A percentile compares a stretch with the other conserved stretches of the same genome.
Conservation (phyloP, 2,113 vertebrate genomes). For the Crotalus tigris region DNA sequence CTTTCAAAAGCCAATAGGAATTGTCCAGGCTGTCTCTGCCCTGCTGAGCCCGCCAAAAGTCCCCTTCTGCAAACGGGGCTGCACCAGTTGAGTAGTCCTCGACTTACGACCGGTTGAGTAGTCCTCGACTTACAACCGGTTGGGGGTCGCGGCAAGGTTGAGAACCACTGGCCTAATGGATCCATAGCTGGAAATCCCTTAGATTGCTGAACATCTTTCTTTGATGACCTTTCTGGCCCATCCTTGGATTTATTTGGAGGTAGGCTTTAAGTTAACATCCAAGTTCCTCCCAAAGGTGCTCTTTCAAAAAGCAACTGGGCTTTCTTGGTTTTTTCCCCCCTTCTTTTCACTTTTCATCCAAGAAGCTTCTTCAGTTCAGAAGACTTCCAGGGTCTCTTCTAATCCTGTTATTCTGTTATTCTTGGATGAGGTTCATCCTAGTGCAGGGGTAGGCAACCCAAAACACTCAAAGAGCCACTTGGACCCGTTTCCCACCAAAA, state of each 20-base stretch:
- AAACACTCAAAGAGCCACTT: too few species aligned
- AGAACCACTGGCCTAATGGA: not conserved
- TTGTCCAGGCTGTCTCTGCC: too few species aligned
- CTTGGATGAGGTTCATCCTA: not conserved
- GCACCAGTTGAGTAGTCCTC: too few species aligned
- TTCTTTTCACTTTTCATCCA: not conserved
- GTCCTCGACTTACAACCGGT: too few species aligned
- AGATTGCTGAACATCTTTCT: conserved; percentile 49
- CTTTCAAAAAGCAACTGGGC: not conserved
- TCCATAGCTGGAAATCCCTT: conserved; percentile 35
- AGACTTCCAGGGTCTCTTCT: not conserved
- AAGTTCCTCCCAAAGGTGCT: not conserved
- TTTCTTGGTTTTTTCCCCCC: not conserved
- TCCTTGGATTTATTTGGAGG: not conserved
- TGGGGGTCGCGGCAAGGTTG: too few species aligned
- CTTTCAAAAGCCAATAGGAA: too few species aligned
- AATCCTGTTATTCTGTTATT: not conserved
- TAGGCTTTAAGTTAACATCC: conserved; percentile 25
- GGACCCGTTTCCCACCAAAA: too few species aligned
- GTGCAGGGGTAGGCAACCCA: too few species aligned
- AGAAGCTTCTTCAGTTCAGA: not conserved
- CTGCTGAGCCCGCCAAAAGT: too few species aligned
- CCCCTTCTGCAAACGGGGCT: too few species aligned
- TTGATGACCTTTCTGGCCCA: conserved; percentile 38
- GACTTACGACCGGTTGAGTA: too few species aligned